These are phyloP conservation scores for Hexactinellida sp. DNA, from an alignment of 37 sponge, comb jelly and placozoan species.

Conservation along the genomic window DNA sequence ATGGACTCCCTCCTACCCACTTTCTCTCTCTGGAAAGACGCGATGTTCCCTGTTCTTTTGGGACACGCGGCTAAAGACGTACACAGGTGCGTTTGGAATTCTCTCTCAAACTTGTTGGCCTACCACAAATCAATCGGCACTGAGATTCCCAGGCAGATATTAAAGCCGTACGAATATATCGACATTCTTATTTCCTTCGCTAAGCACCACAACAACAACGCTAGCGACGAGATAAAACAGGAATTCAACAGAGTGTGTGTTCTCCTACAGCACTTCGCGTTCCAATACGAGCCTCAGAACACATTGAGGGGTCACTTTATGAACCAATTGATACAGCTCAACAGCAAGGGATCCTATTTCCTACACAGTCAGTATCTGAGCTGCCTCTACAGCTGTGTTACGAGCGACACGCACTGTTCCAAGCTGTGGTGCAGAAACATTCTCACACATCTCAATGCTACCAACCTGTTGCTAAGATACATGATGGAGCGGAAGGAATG, in stretches of 20 bases:
- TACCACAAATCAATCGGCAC: neutral
- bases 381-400: neutral
- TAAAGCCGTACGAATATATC: neutral
- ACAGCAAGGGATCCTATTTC: neutral
- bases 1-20: neutral
- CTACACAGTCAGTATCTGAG: neutral
- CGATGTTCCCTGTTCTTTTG: neutral
- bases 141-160: neutral
- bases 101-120: neutral
- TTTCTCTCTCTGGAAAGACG: neutral
- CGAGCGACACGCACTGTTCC: neutral
- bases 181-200: neutral
- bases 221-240: constrained; percentile 9
- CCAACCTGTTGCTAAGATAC: neutral
- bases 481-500: neutral
- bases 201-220: neutral
- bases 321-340: neutral
- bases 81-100: neutral
- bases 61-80: neutral
- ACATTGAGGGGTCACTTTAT: neutral
- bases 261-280: neutral
- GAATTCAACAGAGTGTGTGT: neutral
- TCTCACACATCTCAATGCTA: neutral
- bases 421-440: neutral
- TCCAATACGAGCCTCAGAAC: neutral